Evolutionary conservation across 2,888 invertebrate genomes (phyloP).

Genomic region (Plusia festucae): DNA sequence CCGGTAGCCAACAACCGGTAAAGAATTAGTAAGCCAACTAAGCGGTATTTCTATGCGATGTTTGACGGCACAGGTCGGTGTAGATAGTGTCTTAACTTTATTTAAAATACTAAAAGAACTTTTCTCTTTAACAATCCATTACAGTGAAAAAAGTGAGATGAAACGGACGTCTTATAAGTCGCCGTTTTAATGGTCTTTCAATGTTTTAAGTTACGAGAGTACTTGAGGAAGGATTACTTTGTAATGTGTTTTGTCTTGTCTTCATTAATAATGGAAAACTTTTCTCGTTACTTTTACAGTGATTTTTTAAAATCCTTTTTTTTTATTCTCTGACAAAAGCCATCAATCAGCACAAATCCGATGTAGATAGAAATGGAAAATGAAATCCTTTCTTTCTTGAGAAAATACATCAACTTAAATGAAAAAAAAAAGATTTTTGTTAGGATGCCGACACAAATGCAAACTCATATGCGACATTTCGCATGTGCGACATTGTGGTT

Average conservation of each 20-base stretch:
- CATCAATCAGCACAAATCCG: constrained; percentile 23
- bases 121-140: constrained; percentile 58
- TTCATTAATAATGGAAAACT: constrained; percentile 50
- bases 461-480: no score
- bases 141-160: constrained; percentile 53
- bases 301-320: constrained; percentile 51
- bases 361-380: constrained; percentile 19
- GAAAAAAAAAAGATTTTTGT: neutral
- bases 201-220: constrained; percentile 52
- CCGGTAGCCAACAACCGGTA: constrained; percentile 16
- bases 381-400: constrained; percentile 6
- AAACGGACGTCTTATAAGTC: constrained; percentile 56
- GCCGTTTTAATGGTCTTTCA: constrained; percentile 60
- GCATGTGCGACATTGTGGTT: neutral
- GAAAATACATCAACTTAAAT: neutral
- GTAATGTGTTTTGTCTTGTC: constrained; percentile 27
- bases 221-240: constrained; percentile 35
- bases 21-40: constrained; percentile 36
- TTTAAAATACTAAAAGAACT: constrained; percentile 49
- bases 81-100: constrained; percentile 46
- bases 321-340: constrained; percentile 50
- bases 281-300: constrained; percentile 53
- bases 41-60: constrained; percentile 14
- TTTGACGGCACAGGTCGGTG: constrained; percentile 11
- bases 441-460: neutral